Conservation (phyloP, 2,888 invertebrate genomes). For the Callimorpha dominula region DNA sequence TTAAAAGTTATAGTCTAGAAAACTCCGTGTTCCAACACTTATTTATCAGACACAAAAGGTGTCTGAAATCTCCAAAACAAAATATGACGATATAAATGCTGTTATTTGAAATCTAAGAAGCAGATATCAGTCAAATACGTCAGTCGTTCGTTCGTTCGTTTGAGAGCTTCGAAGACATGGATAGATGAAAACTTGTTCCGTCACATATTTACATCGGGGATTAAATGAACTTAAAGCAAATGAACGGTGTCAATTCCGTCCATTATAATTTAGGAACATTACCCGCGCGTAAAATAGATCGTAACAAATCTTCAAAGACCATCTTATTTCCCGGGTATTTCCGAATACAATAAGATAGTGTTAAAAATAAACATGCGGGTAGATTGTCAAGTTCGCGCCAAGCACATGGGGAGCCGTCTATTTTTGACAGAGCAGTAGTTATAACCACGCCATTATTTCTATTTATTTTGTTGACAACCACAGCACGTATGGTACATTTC, state of each 20-base stretch:
- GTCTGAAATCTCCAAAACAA: neutral
- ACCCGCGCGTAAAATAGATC: slow-evolving; percentile 27
- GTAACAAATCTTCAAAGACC: slow-evolving; percentile 51
- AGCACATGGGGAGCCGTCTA: slow-evolving; percentile 77
- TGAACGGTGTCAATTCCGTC: neutral
- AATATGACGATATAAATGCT: neutral
- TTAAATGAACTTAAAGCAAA: neutral
- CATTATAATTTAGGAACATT: slow-evolving; percentile 7
- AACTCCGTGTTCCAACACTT: neutral
- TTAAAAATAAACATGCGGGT: slow-evolving; percentile 79
- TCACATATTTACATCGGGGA: neutral
- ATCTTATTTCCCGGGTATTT: slow-evolving; percentile 68
- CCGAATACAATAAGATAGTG: slow-evolving; percentile 79
- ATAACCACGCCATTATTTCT: slow-evolving; percentile 74
- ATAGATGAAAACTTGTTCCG: neutral
- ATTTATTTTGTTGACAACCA: slow-evolving; percentile 75
- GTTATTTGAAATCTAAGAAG: neutral
- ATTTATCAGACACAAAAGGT: neutral
- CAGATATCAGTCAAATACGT: neutral
- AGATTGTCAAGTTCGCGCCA: slow-evolving; percentile 83
- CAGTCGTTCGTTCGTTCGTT: neutral
- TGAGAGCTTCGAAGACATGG: neutral
- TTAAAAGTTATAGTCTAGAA: neutral
- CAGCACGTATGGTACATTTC: slow-evolving; percentile 52
- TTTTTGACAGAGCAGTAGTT: slow-evolving; percentile 69